Evolutionary conservation across 1,140 invertebrate genomes (phyloP).

Genomic region (Heliothis virescens): DNA sequence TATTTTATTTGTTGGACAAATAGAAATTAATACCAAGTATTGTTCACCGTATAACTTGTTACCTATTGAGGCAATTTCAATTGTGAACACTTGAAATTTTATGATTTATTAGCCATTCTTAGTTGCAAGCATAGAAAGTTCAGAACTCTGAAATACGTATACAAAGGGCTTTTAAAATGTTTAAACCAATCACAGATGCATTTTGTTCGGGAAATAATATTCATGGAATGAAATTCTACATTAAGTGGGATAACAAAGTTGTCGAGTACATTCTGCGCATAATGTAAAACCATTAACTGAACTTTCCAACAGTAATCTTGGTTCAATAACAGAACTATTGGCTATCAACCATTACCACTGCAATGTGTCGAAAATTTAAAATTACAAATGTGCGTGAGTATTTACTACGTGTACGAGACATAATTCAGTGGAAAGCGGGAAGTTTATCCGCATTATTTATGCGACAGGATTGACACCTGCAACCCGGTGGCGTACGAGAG

Average conservation of each 20-base stretch:
- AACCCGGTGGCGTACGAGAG: constrained; percentile 54
- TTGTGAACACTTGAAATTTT: constrained; percentile 38
- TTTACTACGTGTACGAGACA: constrained; percentile 54
- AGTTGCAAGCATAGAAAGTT: constrained; percentile 34
- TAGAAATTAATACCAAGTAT: constrained; percentile 29
- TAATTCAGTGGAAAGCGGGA: constrained; percentile 45
- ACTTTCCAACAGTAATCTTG: constrained; percentile 1
- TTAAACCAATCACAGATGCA: constrained; percentile 14
- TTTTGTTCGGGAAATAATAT: constrained; percentile 11
- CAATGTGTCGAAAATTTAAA: constrained; percentile 36
- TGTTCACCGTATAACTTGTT: constrained; percentile 32
- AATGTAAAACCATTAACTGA: background rate
- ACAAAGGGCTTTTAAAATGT: constrained; percentile 37
- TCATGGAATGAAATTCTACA: background rate
- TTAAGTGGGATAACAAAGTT: background rate
- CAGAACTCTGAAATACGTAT: constrained; percentile 28
- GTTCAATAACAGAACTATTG: constrained; percentile 13
- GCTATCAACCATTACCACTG: background rate
- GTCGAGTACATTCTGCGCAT: background rate
- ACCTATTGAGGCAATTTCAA: constrained; percentile 36
- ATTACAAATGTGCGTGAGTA: constrained; percentile 42
- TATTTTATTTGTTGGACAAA: constrained; percentile 27
- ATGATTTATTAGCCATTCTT: constrained; percentile 38
- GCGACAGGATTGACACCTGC: constrained; percentile 64
- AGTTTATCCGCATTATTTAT: constrained; percentile 55